Conservation (phyloP, 2,888 invertebrate species). For the Sminthurides aquaticus region DNA sequence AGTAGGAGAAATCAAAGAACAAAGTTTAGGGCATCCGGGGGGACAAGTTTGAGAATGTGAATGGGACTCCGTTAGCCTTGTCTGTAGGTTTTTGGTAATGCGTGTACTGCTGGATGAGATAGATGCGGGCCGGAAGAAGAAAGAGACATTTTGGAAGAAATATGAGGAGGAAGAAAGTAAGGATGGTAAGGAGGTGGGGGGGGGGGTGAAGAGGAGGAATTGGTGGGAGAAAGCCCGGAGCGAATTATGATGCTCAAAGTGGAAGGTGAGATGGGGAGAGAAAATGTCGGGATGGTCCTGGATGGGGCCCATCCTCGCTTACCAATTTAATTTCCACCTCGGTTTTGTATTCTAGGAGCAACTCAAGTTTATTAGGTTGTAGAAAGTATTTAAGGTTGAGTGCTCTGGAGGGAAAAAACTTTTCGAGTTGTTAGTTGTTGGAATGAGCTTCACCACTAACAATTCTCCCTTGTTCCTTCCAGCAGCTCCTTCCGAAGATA, state of each 20-base stretch:
- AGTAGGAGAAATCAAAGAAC: not conserved
- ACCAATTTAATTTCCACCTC: slow-evolving; percentile 10
- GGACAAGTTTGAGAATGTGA: not conserved
- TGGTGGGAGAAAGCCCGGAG: not conserved
- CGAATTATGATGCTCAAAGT: not conserved
- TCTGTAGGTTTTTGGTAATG: too few species aligned
- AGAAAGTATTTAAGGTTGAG: slow-evolving; percentile 14
- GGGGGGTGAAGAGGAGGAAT: not conserved
- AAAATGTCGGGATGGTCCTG: not conserved
- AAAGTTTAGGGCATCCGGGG: not conserved
- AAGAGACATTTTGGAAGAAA: too few species aligned
- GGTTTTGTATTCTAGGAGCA: slow-evolving; percentile 11
- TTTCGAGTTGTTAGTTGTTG: not conserved
- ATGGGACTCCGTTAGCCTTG: too few species aligned
- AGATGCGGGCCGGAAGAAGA: not conserved
- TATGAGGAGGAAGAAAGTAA: too few species aligned
- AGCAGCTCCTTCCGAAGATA: too few species aligned
- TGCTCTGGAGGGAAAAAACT: slow-evolving; percentile 8
- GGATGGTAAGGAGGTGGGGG: too few species aligned
- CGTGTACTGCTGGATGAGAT: not conserved
- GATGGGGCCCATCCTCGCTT: not conserved
- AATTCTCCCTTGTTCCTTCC: slow-evolving; percentile 6
- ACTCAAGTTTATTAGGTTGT: slow-evolving; percentile 17
- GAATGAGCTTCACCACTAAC: not conserved
- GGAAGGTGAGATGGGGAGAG: not conserved